Evolutionary conservation across 2,113 vertebrate genomes (phyloP), one percentile per base, ranked within the genome.

Genomic region (Laticauda laticaudata): DNA sequence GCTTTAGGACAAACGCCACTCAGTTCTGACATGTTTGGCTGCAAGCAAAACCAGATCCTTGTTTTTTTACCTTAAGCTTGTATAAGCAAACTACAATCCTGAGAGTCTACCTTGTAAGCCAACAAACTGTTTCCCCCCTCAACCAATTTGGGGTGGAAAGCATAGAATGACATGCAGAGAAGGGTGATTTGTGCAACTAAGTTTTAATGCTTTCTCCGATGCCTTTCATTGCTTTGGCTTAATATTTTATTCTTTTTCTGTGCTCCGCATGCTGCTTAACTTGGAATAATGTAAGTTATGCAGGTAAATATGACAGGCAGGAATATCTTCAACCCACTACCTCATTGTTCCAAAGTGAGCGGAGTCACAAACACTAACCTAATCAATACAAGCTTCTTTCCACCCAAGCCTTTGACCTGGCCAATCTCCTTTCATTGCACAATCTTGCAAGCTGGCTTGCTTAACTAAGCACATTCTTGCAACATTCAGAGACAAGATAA

Each of bases 391-490:
- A 48, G 26, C 26, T 81, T 81, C 75, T 39, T 20, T 9, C 75
- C 34, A 8, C 18, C 34, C 18, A 21, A 81, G 6, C 75, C 7
- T 81, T 81, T 39, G 75, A 54, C 34, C 56, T 14, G 2, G 15
- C 6, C 24, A 10, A 3, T 3, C 18, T 3, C 2, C 26, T 92
- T 64, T 11, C 9, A 3, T 92, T 90, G 69, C 69, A 61, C 75
- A 90, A 93, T 26, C 55, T 53, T 3, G 34, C 24, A 69, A 53
- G 43, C 26, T 2, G 21, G 29, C 8, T 85, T 34, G 20, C 75
- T 88, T 88, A 92, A 43, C 88, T 89, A 53, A 56, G 24, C 14
- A 14, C 12, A 55, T 20, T 29, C 69, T 92, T 92, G 88, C 92
- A 51, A 86, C 29, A 86, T 26, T 55, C 23, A 10, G 86, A 89